Percentiles rank a stretch among this genome's conserved stretches.
phyloP scores from a whole-genome alignment of 2,888 invertebrate species.

The Escarpia spicata region DNA sequence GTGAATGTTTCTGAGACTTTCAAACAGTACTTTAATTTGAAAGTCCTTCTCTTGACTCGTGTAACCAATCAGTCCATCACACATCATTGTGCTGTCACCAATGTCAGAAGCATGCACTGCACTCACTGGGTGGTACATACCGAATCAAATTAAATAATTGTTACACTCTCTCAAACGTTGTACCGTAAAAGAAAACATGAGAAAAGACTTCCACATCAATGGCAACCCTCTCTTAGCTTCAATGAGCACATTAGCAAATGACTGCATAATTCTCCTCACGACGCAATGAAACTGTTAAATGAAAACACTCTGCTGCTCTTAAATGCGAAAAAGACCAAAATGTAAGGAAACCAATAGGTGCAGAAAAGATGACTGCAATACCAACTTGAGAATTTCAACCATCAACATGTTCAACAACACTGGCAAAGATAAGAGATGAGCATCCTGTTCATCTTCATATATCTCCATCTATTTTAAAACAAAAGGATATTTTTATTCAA shows the following conservation, averaged over 20 bases:
- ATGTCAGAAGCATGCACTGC: not conserved
- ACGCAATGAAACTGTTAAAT: not conserved
- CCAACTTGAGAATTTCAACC: not conserved
- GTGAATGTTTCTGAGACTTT: not conserved
- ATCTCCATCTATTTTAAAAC: not conserved
- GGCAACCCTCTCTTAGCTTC: not conserved
- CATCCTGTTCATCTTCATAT: not conserved
- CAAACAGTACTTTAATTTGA: not conserved
- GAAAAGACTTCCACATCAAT: not conserved
- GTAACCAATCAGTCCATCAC: not conserved
- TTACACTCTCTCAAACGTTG: not conserved
- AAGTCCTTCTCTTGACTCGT: not conserved
- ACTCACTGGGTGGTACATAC: not conserved
- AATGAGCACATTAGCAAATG: not conserved
- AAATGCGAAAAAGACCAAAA: constrained; percentile 4
- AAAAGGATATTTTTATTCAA: not conserved
- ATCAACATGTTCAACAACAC: not conserved
- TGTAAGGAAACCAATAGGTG: not conserved
- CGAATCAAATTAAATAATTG: not conserved
- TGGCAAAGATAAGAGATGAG: not conserved
- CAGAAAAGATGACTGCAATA: not conserved
- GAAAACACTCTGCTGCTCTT: not conserved
- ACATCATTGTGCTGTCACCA: not conserved
- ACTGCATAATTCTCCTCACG: not conserved
- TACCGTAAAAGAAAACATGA: not conserved